Evolutionary conservation across 2,113 vertebrate species (phyloP), one percentile per base, ranked within the genome.

Genomic region (Polypterus bichir): DNA sequence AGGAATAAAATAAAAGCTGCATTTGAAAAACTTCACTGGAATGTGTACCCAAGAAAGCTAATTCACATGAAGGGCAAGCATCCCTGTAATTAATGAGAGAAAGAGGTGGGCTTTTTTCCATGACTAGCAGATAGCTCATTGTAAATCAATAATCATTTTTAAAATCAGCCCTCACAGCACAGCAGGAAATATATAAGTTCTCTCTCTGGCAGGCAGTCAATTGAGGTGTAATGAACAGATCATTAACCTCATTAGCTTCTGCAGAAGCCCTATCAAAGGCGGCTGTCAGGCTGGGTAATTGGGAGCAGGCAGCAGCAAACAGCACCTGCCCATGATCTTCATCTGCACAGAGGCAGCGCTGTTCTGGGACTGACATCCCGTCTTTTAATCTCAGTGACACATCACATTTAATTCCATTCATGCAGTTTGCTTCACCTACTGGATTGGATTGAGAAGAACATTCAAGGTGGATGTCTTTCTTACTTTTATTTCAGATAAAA

Each of bases 211-310:
- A 57, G 56, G 27, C 6, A 57, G 56, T 57, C 56, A 57, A 57
- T 57, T 57, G 56, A 11, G 46, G 56, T 57, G 56, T 57, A 57
- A 57, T 57, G 56, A 57, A 57, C 56, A 57, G 27, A 11, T 11
- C 27, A 57, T 57, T 57, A 57, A 57, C 56, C 56, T 57, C 56
- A 57, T 57, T 57, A 57, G 9, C 56, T 11, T 57, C 27, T 44
- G 56, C 27, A 44, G 56, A 44, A 57, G 46, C 7, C 27, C 56
- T 7, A 3, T 7, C 27, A 9, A 57, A 57, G 27, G 7, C 4
- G 27, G 3, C 27, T 57, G n/a, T 11, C 56, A 57, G 27, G 6
- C 9, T 57, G 9, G 3, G 44, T 57, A 57, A 57, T 57, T 57
- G 56, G 56, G 56, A 6, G 5, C 7, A 11, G 27, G 56, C 7